Evolutionary conservation across 2,797 vertebrate genomes (phyloP), one percentile per base, ranked within the genome.

Genomic region (Florisuga fusca): DNA sequence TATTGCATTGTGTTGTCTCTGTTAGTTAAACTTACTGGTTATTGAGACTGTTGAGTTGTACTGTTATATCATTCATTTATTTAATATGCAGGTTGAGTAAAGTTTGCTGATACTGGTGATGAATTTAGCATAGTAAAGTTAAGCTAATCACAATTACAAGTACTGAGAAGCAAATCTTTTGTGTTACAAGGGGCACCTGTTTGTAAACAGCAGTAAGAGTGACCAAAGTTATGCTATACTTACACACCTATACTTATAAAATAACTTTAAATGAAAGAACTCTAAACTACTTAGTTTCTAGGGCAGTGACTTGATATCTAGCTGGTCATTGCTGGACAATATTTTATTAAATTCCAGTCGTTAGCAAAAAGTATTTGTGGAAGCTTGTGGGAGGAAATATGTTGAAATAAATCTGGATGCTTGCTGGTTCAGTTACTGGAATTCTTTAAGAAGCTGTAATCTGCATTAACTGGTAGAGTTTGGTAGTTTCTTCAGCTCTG

Each of bases 391-490:
- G 77, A 95, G 54, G 48, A 82, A 62, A 38, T 27, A 2, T 67
- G 59, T 31, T 53, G 25, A 72, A 89, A 84, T 61, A 68, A 68
- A 74, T 67, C 82, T 76, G 75, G 29, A 48, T 74, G 93, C 54
- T 77, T 91, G 27, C 54, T 86, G 25, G 12, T 81, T 31, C 33
- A 73, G 57, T 93, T 76, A 34, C 51, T 88, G 66, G 38, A 81
- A 92, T 93, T 89, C 72, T 87, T 85, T 87, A 69, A 34, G 73
- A 25, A 59, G 81, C 79, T 85, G 54, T 83, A 71, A 85, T 72
- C 55, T 87, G 12, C 78, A 55, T 94, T 86, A 78, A 84, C 51
- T 88, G 66, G 69, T 88, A 23, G 0, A 46, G 43, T 68, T 86
- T 16, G 26, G 20, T 92, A 59, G 27, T 54, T 93, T 73, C n/a